phyloP scores from a whole-genome alignment of 2,797 vertebrate species.

The Fratercula arctica region DNA sequence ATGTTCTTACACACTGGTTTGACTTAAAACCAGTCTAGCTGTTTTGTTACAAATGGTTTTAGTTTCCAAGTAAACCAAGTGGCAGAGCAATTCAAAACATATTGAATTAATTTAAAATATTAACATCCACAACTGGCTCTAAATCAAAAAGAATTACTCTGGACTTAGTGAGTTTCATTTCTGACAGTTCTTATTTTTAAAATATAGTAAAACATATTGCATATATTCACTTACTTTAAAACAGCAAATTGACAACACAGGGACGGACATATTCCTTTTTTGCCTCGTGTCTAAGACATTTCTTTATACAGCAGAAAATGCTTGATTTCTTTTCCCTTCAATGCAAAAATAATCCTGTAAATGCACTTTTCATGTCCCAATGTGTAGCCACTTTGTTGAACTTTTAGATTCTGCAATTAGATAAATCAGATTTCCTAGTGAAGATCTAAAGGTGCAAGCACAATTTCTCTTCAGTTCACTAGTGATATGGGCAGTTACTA shows the following conservation, averaged over 20 bases:
- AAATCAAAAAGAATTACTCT: conserved; percentile 14
- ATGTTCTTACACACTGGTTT: neutral
- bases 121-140: conserved; percentile 9
- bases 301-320: neutral
- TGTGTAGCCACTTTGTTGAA: neutral
- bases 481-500: neutral
- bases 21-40: neutral
- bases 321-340: neutral
- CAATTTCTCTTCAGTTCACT: neutral
- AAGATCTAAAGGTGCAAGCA: conserved; percentile 4
- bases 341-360: conserved; percentile 5
- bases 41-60: conserved; percentile 28
- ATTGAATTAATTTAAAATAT: conserved; percentile 27
- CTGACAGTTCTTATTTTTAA: conserved; percentile 37
- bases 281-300: neutral
- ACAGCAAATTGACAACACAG: neutral
- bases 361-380: neutral
- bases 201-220: conserved; percentile 13
- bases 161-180: conserved; percentile 15
- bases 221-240: neutral
- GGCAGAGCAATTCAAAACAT: conserved; percentile 15
- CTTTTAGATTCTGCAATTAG: neutral
- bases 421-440: neutral
- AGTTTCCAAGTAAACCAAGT: conserved; percentile 31
- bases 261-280: neutral